A percentile compares a stretch with the other conserved stretches of the same genome.
These are phyloP conservation scores for Mycteria americana DNA, from an alignment of 2,797 vertebrate genomes.

Conservation along the genomic window DNA sequence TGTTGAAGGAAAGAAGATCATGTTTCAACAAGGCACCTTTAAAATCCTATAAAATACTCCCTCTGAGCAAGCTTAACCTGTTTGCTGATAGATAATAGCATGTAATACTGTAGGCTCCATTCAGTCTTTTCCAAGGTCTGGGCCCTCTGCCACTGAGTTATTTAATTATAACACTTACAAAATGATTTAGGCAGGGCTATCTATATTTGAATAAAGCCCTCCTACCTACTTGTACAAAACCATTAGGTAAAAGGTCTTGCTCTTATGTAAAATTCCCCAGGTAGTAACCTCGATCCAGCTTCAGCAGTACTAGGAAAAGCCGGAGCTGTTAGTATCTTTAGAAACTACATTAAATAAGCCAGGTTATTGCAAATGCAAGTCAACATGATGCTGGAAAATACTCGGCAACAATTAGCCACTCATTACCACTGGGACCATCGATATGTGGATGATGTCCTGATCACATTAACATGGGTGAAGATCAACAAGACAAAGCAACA, in stretches of 20 bases:
- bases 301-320: neutral
- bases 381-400: neutral
- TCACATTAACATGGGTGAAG: neutral
- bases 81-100: slow-evolving; percentile 65
- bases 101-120: slow-evolving; percentile 49
- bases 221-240: slow-evolving; percentile 50
- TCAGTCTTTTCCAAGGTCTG: slow-evolving; percentile 43
- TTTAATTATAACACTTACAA: slow-evolving; percentile 66
- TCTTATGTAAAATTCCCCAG: slow-evolving; percentile 20
- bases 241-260: slow-evolving; percentile 49
- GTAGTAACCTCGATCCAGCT: neutral
- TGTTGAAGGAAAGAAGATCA: slow-evolving; percentile 54
- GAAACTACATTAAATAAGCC: neutral
- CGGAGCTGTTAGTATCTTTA: neutral
- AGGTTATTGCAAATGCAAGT: neutral
- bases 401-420: neutral
- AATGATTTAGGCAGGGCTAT: slow-evolving; percentile 58
- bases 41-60: slow-evolving; percentile 64
- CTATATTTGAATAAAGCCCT: slow-evolving; percentile 63
- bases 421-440: neutral
- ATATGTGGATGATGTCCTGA: rapidly evolving
- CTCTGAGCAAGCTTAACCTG: slow-evolving; percentile 69
- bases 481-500: neutral
- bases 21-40: slow-evolving; percentile 70
- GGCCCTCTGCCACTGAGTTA: slow-evolving; percentile 54